A percentile compares a stretch with the other conserved stretches of the same genome.
These are phyloP conservation scores for Phrynocephalus guinanensis DNA, from an alignment of 2,797 vertebrate genomes.

Conservation along the genomic window DNA sequence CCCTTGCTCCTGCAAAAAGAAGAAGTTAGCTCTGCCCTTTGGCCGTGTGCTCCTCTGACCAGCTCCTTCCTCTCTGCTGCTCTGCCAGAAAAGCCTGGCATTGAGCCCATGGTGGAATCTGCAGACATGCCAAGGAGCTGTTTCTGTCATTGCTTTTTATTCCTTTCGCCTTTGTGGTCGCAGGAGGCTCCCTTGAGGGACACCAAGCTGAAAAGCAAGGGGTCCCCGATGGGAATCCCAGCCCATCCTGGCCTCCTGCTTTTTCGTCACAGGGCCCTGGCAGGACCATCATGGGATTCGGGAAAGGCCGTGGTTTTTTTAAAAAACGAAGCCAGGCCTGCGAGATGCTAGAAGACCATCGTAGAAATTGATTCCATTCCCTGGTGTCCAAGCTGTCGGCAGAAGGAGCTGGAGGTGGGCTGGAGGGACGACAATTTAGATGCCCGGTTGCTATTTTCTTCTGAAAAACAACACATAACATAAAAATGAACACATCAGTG, in stretches of 20 bases:
- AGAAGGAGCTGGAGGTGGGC: not conserved
- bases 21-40: no score
- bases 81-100: no score
- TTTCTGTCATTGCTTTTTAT: no score
- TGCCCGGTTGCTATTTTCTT: not conserved
- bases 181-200: not conserved
- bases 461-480: not conserved
- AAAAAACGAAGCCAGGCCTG: not conserved
- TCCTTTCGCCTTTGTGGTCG: no score
- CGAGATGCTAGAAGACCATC: not conserved
- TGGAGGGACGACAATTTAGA: not conserved
- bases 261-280: not conserved
- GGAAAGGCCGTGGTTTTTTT: not conserved
- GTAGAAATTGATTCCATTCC: not conserved
- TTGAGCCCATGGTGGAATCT: no score
- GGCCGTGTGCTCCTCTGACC: no score
- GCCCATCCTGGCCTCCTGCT: not conserved
- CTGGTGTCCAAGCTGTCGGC: not conserved
- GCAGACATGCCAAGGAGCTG: no score
- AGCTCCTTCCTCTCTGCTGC: no score
- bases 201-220: not conserved
- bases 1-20: no score
- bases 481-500: not conserved
- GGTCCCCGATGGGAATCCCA: not conserved
- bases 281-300: not conserved